These are phyloP conservation scores for Samia ricini DNA, from an alignment of 1,140 invertebrate species.

Conservation along the genomic window DNA sequence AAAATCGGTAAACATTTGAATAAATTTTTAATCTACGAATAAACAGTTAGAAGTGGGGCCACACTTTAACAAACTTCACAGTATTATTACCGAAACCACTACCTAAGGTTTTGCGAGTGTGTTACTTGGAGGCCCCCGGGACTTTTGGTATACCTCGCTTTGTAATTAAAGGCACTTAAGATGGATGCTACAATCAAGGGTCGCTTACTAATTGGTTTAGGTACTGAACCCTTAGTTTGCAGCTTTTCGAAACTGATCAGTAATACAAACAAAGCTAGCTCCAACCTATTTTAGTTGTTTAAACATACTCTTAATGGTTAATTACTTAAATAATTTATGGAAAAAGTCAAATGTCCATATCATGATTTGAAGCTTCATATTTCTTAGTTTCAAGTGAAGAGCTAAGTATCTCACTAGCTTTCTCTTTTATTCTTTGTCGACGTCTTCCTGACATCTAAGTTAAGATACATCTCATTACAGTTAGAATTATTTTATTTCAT, in stretches of 20 bases:
- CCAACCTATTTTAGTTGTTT: too few relatives aligned
- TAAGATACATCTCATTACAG: too few relatives aligned
- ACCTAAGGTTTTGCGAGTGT: not conserved
- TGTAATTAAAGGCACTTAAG: conserved; percentile 2
- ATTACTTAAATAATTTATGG: too few relatives aligned
- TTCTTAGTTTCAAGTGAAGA: too few relatives aligned
- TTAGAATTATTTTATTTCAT: too few relatives aligned
- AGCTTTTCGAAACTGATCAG: not conserved
- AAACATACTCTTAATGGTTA: too few relatives aligned
- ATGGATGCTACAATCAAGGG: not conserved
- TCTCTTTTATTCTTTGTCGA: too few relatives aligned
- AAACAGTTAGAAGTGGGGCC: not conserved
- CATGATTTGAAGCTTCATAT: too few relatives aligned
- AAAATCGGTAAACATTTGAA: not conserved
- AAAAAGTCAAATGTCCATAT: too few relatives aligned
- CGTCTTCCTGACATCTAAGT: too few relatives aligned
- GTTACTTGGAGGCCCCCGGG: not conserved
- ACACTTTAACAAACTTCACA: not conserved
- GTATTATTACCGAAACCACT: not conserved
- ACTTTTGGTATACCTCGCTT: not conserved
- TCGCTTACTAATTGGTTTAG: not conserved
- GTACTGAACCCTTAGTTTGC: not conserved
- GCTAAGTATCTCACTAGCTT: too few relatives aligned
- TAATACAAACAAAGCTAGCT: not conserved
- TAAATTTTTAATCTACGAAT: not conserved